phyloP scores from a whole-genome alignment of 2,113 vertebrate species.

The Pomatorhinus ruficollis region DNA sequence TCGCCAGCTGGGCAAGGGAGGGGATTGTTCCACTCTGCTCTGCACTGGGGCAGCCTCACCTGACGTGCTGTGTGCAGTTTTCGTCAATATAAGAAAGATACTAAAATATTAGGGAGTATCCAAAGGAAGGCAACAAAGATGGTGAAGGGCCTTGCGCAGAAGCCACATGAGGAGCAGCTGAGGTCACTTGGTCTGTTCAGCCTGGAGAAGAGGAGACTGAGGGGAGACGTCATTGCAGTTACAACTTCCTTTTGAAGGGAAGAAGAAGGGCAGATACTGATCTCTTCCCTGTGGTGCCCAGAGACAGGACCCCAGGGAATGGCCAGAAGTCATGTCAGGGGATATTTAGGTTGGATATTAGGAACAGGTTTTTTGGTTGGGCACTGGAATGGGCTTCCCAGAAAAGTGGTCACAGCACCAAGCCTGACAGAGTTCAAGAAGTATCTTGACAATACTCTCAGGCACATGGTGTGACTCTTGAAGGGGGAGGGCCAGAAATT shows the following conservation, averaged over 20 bases:
- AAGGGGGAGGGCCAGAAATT: background rate
- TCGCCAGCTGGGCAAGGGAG: rapidly evolving
- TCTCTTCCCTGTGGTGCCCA: background rate
- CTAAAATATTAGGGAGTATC: background rate
- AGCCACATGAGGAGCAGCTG: background rate
- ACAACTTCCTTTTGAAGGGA: background rate
- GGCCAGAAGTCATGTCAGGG: no score
- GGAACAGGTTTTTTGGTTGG: rapidly evolving
- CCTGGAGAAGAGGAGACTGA: background rate
- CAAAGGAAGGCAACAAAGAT: background rate
- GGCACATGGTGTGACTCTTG: background rate
- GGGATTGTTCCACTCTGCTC: background rate
- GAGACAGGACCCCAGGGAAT: background rate
- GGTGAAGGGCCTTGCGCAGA: background rate
- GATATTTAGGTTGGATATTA: background rate
- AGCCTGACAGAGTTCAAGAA: background rate
- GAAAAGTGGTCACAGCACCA: background rate
- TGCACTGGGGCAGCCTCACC: rapidly evolving
- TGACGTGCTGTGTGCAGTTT: rapidly evolving
- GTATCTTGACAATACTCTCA: background rate
- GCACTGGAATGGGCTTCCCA: background rate
- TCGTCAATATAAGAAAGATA: background rate
- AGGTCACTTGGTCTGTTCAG: background rate
- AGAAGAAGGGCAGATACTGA: background rate
- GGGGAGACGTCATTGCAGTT: background rate